A percentile compares a stretch with the other conserved stretches of the same genome.
These are phyloP conservation scores for Galago senegalensis DNA, from an alignment of 2,797 vertebrate genomes.

Conservation along the genomic window DNA sequence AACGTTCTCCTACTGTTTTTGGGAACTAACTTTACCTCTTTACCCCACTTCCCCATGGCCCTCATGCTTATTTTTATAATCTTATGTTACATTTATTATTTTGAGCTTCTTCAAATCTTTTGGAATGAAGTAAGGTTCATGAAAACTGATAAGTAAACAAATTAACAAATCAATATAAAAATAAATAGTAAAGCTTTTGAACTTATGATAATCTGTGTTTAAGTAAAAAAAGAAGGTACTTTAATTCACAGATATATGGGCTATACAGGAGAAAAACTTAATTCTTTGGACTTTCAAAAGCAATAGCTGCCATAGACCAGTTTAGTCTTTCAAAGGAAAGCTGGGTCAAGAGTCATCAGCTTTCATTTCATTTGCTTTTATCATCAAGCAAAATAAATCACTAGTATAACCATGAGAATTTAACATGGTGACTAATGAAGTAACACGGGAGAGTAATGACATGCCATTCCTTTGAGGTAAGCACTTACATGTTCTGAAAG, in stretches of 20 bases:
- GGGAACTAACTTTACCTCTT: background rate
- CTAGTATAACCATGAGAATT: background rate
- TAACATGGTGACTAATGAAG: constrained; percentile 14
- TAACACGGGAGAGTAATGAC: background rate
- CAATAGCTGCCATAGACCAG: background rate
- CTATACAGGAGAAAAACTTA: constrained; percentile 29
- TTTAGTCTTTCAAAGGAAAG: constrained; percentile 49
- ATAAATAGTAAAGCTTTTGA: background rate
- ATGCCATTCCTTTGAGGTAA: background rate
- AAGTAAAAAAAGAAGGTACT: background rate
- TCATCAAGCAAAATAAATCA: constrained; percentile 56
- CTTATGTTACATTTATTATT: constrained; percentile 31
- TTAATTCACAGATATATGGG: constrained; percentile 36
- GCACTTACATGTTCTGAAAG: background rate
- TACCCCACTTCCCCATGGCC: background rate
- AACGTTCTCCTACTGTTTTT: background rate
- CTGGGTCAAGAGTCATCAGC: background rate
- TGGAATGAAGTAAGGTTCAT: background rate
- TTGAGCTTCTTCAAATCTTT: constrained; percentile 33
- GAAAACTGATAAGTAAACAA: constrained; percentile 45
- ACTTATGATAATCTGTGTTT: background rate
- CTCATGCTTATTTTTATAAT: constrained; percentile 10
- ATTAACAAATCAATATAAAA: constrained; percentile 58
- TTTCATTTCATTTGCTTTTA: too few species aligned
- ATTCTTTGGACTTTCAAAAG: constrained; percentile 39